phyloP scores from a whole-genome alignment of 1,140 invertebrate species.

The Periplaneta americana region DNA sequence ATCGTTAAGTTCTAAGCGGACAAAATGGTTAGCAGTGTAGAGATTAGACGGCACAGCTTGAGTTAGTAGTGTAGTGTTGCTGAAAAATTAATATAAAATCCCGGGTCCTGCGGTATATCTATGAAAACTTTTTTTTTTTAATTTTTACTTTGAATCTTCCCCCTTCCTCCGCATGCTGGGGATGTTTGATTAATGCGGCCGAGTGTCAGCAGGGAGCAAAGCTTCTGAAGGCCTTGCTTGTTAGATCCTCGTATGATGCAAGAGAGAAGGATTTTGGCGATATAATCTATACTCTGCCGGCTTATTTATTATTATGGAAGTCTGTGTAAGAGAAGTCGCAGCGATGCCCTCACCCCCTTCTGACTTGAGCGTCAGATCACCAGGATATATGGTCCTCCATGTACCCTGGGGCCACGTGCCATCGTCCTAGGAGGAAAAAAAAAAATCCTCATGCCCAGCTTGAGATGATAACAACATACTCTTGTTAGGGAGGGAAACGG shows the following conservation, averaged over 20 bases:
- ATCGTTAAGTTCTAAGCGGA: too few species aligned
- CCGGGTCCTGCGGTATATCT: background rate
- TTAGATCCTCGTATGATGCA: background rate
- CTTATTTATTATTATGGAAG: background rate
- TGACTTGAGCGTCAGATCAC: background rate
- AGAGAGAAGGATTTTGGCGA: background rate
- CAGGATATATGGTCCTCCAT: background rate
- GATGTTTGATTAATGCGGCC: slow-evolving; percentile 2
- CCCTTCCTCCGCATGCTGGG: background rate
- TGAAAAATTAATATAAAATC: background rate
- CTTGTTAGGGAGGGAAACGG: too few species aligned
- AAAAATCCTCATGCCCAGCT: background rate
- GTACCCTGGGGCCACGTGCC: background rate
- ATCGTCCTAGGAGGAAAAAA: background rate
- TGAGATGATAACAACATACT: background rate
- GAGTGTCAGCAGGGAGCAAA: background rate
- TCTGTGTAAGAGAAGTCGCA: background rate
- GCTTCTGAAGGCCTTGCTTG: background rate
- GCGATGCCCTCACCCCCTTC: background rate
- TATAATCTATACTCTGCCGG: background rate
- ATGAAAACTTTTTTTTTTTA: background rate
- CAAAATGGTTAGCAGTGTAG: background rate
- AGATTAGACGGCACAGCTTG: background rate
- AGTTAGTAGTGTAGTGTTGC: background rate
- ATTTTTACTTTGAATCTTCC: background rate